Percentiles rank a stretch among this genome's conserved stretches.
Conservation (phyloP, 2,888 invertebrate genomes). For the Conchocele bisecta region DNA sequence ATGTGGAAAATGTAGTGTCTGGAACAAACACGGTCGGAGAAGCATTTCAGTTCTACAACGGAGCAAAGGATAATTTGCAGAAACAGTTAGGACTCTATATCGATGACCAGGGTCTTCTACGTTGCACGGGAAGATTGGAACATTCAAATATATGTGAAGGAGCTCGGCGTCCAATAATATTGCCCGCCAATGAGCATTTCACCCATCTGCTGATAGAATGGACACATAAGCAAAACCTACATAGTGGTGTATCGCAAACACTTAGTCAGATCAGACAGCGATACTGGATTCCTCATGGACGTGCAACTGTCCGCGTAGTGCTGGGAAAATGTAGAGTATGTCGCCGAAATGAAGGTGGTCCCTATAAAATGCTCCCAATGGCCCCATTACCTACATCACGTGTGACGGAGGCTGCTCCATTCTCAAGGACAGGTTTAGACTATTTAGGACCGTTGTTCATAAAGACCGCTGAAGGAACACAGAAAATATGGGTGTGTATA, state of each 20-base stretch:
- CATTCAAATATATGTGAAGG: slow-evolving; percentile 16
- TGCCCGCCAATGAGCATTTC: slow-evolving; percentile 7
- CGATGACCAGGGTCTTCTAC: neutral
- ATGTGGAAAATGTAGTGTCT: slow-evolving; percentile 9
- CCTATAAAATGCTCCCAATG: slow-evolving; percentile 29
- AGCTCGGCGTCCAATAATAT: slow-evolving; percentile 13
- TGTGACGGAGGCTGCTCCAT: slow-evolving; percentile 22
- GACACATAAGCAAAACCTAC: neutral
- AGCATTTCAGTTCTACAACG: neutral
- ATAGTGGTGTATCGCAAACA: slow-evolving; percentile 25
- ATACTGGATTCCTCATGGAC: slow-evolving; percentile 26
- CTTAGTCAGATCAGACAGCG: neutral
- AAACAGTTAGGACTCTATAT: slow-evolving; percentile 19
- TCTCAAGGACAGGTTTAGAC: slow-evolving; percentile 25
- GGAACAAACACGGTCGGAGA: neutral
- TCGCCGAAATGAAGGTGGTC: slow-evolving; percentile 16
- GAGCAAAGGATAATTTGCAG: slow-evolving; percentile 2
- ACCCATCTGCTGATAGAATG: neutral
- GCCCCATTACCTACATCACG: slow-evolving; percentile 25
- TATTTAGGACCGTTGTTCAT: slow-evolving; percentile 37
- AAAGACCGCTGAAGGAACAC: slow-evolving; percentile 4
- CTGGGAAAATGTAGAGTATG: slow-evolving; percentile 17
- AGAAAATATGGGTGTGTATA: slow-evolving; percentile 43
- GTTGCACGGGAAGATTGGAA: slow-evolving; percentile 14
- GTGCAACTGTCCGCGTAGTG: slow-evolving; percentile 8